Base-by-base conservation (phyloP, 2,113 vertebrate species). In the Salvelinus namaycush region DNA sequence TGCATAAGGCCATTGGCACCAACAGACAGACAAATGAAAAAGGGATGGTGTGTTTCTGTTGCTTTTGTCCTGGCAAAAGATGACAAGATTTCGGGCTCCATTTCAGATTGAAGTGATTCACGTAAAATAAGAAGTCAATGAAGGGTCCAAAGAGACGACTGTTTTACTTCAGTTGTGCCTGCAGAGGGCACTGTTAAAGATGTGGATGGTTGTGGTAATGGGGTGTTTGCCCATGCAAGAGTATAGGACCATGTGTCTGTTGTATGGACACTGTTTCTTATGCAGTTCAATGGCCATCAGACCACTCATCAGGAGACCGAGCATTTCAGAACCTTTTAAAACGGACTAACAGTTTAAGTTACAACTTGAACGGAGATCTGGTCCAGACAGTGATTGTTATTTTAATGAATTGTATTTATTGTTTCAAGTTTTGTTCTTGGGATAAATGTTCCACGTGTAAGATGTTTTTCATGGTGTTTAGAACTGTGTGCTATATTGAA, bases 351-450 rank as follows among this genome's bases (percentile, higher is more conserved):
- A 76, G 81, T 90, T 72, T 88, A 44, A 44, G 39, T 44, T 89
- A 76, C 79, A 75, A 87, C 9, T 39, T 24, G 57, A 69, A 72
- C 48, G 12, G 82, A 76, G 80, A 77, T 84, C 39, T 57, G 79
- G 80, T 72, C 51, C 74, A 91, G 87, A 89, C 85, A 82, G 83
- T 89, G 89, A 91, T 90, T 91, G 88, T 91, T 92, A 89, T 91
- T 91, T 92, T 89, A 89, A 88, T 86, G 20, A 29, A n/a, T 87
- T 89, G 87, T 81, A 89, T 92, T 90, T 92, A 90, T 91, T 90
- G 8, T 39, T 89, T 87, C 70, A 76, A 6, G 44, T 89, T 87
- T 88, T 59, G 29, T 44, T 44, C 39, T 44, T 1, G 76, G 77
- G 85, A 84, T 81, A 84, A 81, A 85, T 84, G 87, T 89, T 92